Percentiles rank a stretch among this genome's conserved stretches.
These are phyloP conservation scores for Didymodactylos carnosus DNA, from an alignment of 2,888 invertebrate genomes.

Conservation along the genomic window DNA sequence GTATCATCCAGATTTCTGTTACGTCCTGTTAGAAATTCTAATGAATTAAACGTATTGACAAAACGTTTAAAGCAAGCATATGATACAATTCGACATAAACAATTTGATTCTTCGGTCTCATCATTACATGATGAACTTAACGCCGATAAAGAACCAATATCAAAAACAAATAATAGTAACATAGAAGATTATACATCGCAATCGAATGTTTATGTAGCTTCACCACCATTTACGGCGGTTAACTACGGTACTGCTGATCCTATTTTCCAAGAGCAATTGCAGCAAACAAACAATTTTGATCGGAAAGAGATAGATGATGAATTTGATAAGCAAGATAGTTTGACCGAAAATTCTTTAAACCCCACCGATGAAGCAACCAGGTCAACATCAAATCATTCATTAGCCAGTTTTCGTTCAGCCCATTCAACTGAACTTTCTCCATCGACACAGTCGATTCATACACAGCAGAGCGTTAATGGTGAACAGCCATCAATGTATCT, in stretches of 20 bases:
- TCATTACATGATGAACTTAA: neutral
- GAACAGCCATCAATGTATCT: too few species aligned
- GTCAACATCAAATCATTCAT: neutral
- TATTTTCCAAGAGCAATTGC: too few species aligned
- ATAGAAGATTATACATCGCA: too few species aligned
- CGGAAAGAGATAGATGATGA: neutral
- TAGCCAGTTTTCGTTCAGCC: neutral
- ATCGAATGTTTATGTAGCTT: too few species aligned
- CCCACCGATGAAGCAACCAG: neutral
- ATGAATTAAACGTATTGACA: neutral
- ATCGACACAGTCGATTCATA: too few species aligned
- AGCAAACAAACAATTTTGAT: neutral
- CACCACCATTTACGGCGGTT: too few species aligned
- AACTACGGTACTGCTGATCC: too few species aligned
- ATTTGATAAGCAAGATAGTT: neutral
- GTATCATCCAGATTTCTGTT: neutral
- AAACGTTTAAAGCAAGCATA: neutral
- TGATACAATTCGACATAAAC: neutral
- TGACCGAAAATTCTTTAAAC: too few species aligned
- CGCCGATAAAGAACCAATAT: neutral
- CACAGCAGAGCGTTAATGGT: too few species aligned
- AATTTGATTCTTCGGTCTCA: neutral
- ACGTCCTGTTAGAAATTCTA: neutral
- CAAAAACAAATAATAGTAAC: neutral
- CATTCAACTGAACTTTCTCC: too few species aligned